A percentile compares a stretch with the other conserved stretches of the same genome.
phyloP scores from a whole-genome alignment of 2,113 vertebrate genomes.

The Mobula hypostoma region DNA sequence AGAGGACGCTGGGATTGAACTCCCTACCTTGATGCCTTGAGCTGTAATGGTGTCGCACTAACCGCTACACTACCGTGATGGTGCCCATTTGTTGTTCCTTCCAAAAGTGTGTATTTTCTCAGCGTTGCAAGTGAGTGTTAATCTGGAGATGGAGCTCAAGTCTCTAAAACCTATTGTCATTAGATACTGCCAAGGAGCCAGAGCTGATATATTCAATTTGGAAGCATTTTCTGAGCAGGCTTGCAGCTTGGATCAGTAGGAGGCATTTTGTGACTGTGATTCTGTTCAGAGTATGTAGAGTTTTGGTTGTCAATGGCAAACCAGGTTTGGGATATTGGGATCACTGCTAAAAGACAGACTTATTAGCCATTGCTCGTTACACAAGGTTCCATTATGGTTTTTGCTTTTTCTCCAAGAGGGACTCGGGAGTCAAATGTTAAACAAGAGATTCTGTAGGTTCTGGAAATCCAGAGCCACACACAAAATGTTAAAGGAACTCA shows the following conservation, averaged over 20 bases:
- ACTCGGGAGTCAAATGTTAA: neutral
- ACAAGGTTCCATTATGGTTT: neutral
- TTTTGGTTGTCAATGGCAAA: neutral
- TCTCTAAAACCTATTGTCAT: neutral
- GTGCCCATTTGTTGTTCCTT: neutral
- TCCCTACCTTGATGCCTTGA: too few species aligned
- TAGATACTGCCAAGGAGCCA: too few species aligned
- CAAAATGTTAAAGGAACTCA: too few species aligned
- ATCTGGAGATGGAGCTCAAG: neutral
- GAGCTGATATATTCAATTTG: neutral
- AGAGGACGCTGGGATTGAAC: too few species aligned
- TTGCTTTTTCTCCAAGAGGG: neutral
- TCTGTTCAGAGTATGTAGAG: neutral
- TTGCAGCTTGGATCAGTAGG: neutral
- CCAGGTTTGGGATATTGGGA: neutral
- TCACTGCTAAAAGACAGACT: neutral
- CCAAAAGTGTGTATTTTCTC: neutral
- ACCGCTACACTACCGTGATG: too few species aligned
- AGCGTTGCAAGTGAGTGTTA: neutral
- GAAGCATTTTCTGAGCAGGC: neutral
- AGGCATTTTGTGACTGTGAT: neutral
- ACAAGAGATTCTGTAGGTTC: too few species aligned
- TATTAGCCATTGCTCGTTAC: neutral
- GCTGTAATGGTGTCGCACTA: too few species aligned
- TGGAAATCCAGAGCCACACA: too few species aligned